phyloP scores from a whole-genome alignment of 2,797 vertebrate genomes.

The Crax fasciolata region DNA sequence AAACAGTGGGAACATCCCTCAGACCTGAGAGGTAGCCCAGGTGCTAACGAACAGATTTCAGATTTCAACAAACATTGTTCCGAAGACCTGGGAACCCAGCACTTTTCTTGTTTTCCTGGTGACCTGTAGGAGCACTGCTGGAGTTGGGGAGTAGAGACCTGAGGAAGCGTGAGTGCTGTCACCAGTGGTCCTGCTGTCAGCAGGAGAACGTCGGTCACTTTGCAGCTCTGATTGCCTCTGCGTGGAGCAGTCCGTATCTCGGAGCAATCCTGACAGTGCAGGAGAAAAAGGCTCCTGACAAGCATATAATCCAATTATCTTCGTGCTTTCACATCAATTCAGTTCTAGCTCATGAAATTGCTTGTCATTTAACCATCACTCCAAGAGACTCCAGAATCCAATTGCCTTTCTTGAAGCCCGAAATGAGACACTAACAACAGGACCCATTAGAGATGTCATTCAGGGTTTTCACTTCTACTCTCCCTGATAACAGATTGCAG shows the following conservation, averaged over 20 bases:
- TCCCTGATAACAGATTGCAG: background rate
- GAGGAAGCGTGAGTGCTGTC: background rate
- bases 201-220: background rate
- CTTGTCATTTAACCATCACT: constrained; percentile 57
- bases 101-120: background rate
- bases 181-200: background rate
- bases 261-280: constrained; percentile 14
- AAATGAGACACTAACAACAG: constrained; percentile 3
- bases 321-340: constrained; percentile 26
- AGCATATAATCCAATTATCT: constrained; percentile 69
- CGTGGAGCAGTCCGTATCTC: background rate
- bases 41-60: background rate
- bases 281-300: constrained; percentile 46
- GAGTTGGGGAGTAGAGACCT: background rate
- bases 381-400: constrained; percentile 33
- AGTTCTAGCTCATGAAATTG: constrained; percentile 24
- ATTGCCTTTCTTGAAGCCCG: constrained; percentile 17
- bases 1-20: background rate
- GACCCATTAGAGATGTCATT: constrained; percentile 9
- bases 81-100: background rate
- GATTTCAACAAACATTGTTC: background rate
- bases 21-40: background rate
- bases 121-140: background rate
- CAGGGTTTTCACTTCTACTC: background rate
- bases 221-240: background rate